A percentile compares a stretch with the other conserved stretches of the same genome.
Conservation (phyloP, 1,140 invertebrate species). For the Cydia amplana region DNA sequence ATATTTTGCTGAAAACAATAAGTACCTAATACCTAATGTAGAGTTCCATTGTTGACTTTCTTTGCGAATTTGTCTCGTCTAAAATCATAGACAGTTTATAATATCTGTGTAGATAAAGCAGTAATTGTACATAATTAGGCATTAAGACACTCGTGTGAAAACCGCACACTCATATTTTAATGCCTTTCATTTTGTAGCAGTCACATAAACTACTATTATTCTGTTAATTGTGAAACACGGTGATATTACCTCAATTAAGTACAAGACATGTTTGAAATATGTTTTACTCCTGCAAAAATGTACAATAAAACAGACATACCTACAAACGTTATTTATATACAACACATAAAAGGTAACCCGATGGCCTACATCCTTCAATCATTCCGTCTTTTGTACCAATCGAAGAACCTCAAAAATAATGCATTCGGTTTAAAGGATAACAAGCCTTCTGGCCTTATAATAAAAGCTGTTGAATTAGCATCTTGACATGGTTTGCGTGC, state of each 20-base stretch:
- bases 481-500: conserved; percentile 33
- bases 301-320: not conserved
- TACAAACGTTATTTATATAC: not conserved
- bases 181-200: too few relatives aligned
- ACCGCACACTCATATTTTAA: too few relatives aligned
- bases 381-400: conserved; percentile 34
- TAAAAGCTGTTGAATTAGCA: conserved; percentile 43
- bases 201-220: too few relatives aligned
- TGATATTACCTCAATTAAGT: not conserved
- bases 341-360: conserved; percentile 45
- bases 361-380: conserved; percentile 73
- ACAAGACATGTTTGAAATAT: not conserved
- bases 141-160: too few relatives aligned
- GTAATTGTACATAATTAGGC: too few relatives aligned
- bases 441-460: not conserved
- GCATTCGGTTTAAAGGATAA: not conserved
- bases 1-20: too few relatives aligned
- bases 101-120: not conserved
- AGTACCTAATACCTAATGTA: too few relatives aligned
- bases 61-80: too few relatives aligned
- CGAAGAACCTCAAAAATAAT: not conserved
- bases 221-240: too few relatives aligned
- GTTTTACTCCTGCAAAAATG: not conserved
- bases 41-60: too few relatives aligned
- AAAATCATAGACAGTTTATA: too few relatives aligned